Base-by-base conservation (phyloP, 2,888 invertebrate species). In the Leucozona laternaria region DNA sequence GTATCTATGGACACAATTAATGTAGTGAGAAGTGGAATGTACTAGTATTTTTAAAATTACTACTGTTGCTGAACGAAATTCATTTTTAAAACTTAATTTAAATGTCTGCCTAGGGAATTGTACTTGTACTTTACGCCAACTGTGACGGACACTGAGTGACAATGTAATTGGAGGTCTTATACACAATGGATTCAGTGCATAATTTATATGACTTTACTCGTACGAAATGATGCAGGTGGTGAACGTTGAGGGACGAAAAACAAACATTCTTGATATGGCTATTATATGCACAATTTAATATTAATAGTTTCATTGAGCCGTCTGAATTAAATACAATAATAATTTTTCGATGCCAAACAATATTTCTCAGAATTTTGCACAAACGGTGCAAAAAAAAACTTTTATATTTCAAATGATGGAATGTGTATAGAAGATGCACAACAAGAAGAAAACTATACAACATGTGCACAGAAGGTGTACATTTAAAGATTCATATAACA, bases 21-120 rank as follows among this genome's bases (percentile, higher is more conserved):
- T 37, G 3, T 20, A 37, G 17, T 68, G 37, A 37, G 48, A 45
- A 48, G 48, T 37, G 22, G 55, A 28, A 60, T 40, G n/a, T n/a
- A n/a, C n/a, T n/a, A n/a, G 13, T 34, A 15, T 43, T 17, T 55
- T 31, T 17, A 10, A 40, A 15, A 43, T 7, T 31, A 66, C 48
- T 15, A 34, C 20, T 50, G 28, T 13, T 13, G 11, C 17, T 37
- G 40, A 20, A 55, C 5, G 0, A 22, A 70, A 70, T 77, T 50
- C 13, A 20, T 37, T 25, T 20, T 34, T n/a, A 34, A 13, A 43
- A 43, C 53, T 62, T 34, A 71, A 71, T 78, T 62, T 43, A 62
- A 78, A 50, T 53, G 31, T 60, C 28, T 15, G 28, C 17, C n/a
- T 20, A n/a, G 2, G 25, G 22, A 37, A n/a, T 43, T 43, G 2